These are phyloP conservation scores for Lepidurus packardi DNA, from an alignment of 1,140 invertebrate genomes.

Conservation along the genomic window DNA sequence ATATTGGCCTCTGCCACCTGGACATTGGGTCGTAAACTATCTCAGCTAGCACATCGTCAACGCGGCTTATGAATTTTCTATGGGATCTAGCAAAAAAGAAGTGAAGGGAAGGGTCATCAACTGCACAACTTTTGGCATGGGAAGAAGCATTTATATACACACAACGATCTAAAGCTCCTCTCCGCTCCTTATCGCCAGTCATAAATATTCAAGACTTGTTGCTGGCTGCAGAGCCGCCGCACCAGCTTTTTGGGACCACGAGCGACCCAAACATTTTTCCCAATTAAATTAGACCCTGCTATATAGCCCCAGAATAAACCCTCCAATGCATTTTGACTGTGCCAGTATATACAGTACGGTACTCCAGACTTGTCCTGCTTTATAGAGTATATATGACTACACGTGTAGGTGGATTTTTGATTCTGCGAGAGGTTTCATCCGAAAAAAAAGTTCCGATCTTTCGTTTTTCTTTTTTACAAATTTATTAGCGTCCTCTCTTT, in stretches of 20 bases:
- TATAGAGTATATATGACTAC: no score
- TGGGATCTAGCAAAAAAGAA: conserved; percentile 11
- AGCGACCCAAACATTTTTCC: neutral
- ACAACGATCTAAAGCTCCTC: conserved; percentile 12
- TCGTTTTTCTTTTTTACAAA: no score
- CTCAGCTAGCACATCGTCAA: neutral
- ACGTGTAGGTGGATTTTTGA: no score
- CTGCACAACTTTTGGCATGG: conserved; percentile 6
- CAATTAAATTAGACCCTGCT: conserved; percentile 12
- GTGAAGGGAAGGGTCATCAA: neutral
- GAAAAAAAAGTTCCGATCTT: no score
- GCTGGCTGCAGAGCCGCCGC: conserved; percentile 5
- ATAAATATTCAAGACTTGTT: conserved; percentile 5
- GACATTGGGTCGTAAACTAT: neutral
- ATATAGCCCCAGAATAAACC: neutral
- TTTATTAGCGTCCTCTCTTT: no score
- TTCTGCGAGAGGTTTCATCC: no score
- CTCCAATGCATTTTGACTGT: neutral
- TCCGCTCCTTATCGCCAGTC: conserved; percentile 6
- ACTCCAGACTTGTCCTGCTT: no score
- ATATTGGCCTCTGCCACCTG: neutral
- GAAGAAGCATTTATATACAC: conserved; percentile 4
- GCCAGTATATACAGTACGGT: no score
- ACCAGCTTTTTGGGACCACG: neutral
- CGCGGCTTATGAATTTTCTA: conserved; percentile 9